Evolutionary conservation across 2,888 invertebrate genomes (phyloP).

Genomic region (Scaptomyza parva): DNA sequence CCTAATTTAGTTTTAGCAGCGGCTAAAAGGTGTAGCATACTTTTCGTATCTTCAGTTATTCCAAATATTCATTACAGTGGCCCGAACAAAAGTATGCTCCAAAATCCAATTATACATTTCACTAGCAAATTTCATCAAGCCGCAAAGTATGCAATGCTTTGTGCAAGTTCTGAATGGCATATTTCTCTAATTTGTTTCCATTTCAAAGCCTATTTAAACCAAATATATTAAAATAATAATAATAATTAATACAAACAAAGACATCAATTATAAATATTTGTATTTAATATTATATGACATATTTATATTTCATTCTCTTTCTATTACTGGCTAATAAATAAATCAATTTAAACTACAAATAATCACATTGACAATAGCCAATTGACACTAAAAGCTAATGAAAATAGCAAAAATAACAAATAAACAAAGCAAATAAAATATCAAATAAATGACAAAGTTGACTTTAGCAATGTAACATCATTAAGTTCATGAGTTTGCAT

Average conservation of each 20-base stretch:
- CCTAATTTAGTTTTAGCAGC: too few relatives aligned
- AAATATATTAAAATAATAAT: too few relatives aligned
- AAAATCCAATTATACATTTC: neutral
- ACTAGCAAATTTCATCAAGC: neutral
- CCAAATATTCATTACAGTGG: neutral
- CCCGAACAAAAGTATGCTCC: slow-evolving; percentile 24
- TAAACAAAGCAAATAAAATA: slow-evolving; percentile 37
- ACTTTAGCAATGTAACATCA: slow-evolving; percentile 50
- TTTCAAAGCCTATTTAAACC: neutral
- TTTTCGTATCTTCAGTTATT: too few relatives aligned
- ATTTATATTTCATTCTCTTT: too few relatives aligned
- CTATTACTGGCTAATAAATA: slow-evolving; percentile 29
- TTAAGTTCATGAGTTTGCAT: slow-evolving; percentile 48
- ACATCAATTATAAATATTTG: neutral
- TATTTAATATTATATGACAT: neutral
- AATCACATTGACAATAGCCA: slow-evolving; percentile 16
- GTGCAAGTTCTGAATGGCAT: too few relatives aligned
- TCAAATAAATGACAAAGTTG: slow-evolving; percentile 54
- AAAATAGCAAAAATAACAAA: slow-evolving; percentile 41
- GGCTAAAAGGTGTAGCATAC: too few relatives aligned
- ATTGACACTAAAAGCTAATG: slow-evolving; percentile 28
- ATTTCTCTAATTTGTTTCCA: neutral
- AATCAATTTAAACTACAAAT: slow-evolving; percentile 40
- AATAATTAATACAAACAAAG: too few relatives aligned
- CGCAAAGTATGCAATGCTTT: slow-evolving; percentile 29